Base-by-base conservation (phyloP, 2,888 invertebrate genomes). In the Synergus umbraculus region DNA sequence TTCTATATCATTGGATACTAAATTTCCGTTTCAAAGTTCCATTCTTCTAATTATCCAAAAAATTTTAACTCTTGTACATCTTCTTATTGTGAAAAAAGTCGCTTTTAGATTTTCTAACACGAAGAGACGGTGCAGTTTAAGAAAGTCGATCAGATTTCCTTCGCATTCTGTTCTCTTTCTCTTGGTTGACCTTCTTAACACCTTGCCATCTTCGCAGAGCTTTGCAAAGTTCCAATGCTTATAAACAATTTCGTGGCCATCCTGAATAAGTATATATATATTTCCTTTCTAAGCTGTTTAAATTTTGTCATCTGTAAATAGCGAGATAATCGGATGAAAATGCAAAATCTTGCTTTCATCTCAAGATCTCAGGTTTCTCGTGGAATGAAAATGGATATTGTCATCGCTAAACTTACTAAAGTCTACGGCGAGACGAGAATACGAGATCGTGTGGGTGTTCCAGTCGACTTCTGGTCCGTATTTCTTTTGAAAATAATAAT, bases 1-100 rank as follows among this genome's bases (percentile, higher is more conserved):
- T 73, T 54, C 54, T 37, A 54, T 54, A 49, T 73, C 73, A 73
- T 54, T 73, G 49, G 29, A 49, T n/a, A 69, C 49, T 69, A 49
- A 37, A 18, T 69, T 44, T 49, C 15, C 15, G 22, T 46, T 69
- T 60, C 0, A 22, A 18, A 60, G 54, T 18, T 3, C 10, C 22
- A 60, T 22, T 44, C 9, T 44, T 44, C 44, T 10, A 44, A 7
- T 49, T 49, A 4, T 15, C 13, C 12, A 13, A 0, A 15, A 49
- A 4, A 4, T 49, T 15, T 4, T 9, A 18, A 58, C 18, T 18
- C 2, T n/a, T 54, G 54, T 58, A 3, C 4, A 9, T 9, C 18
- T 58, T 58, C 29, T 12, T 63, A 22, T 29, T 1, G 63, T 29
- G 73, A 2, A 37, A 18, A n/a, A 18, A 49, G 73, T 73, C 29